Base-by-base conservation (phyloP, 2,797 vertebrate genomes). In the Anniella stebbinsi region DNA sequence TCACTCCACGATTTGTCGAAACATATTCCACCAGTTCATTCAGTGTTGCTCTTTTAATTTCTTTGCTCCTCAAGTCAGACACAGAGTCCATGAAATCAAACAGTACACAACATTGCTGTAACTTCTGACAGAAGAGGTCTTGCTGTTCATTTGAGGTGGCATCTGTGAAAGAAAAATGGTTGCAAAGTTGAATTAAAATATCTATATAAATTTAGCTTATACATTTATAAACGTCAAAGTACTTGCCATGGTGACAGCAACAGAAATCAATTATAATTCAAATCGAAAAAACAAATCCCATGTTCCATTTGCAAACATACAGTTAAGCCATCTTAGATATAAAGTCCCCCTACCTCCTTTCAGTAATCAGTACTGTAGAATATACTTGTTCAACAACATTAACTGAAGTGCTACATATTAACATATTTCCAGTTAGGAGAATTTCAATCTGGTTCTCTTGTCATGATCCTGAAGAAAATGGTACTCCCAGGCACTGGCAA, bases 21-120 rank as follows among this genome's bases (percentile, higher is more conserved):
- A 99, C 98, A 80, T 98, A 99, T 95, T 99, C 99, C 97, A 99
- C 99, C 76, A 99, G 97, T 97, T 99, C 99, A 88, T 98, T 99
- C 76, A 99, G 97, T 0, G 98, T 98, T 94, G 99, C 99, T 97
- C 99, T 98, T 97, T 99, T 99, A 94, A 99, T 98, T 97, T 99
- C 99, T 97, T 99, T 99, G 97, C 98, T 98, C 97, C 98, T 99
- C 95, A 99, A 97, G 97, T 99, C 99, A 38, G 97, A 98, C 95
- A 99, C 98, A 0, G 98, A 98, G 98, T 99, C 99, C 95, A 98
- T 97, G 97, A 99, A 99, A 97, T 99, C 99, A 82, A 99, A 99
- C 88, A 99, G 97, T 89, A 99, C 92, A 93, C 99, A 99, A 96
- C 99, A 99, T 96, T 99, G 99, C 95, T 99, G 98, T 89, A 99